phyloP scores from a whole-genome alignment of 2,113 vertebrate species.

The Labeo rohita region DNA sequence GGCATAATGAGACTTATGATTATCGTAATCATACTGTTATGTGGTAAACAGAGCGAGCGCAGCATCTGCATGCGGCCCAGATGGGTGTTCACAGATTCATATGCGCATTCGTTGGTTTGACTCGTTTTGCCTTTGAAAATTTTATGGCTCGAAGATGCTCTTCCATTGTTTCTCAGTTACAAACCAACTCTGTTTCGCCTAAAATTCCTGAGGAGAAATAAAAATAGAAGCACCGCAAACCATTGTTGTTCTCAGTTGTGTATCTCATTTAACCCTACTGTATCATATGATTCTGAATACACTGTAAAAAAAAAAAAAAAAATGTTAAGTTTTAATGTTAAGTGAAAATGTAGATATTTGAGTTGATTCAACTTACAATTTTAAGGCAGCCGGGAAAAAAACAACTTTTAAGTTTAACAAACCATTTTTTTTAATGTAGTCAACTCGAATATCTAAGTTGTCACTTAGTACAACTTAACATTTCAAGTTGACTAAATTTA shows the following conservation, averaged over 20 bases:
- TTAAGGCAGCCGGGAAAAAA: too few relatives aligned
- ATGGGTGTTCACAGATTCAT: conserved; percentile 19
- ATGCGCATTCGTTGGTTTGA: too few relatives aligned
- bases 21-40: conserved; percentile 26
- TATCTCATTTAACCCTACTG: neutral
- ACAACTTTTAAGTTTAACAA: too few relatives aligned
- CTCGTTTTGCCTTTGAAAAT: neutral
- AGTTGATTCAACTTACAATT: too few relatives aligned
- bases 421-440: too few relatives aligned
- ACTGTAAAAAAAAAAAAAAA: too few relatives aligned
- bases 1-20: conserved; percentile 31
- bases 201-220: neutral
- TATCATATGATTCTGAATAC: too few relatives aligned
- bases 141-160: neutral
- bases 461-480: too few relatives aligned
- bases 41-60: conserved; percentile 8
- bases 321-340: too few relatives aligned
- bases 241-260: neutral
- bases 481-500: too few relatives aligned
- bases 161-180: neutral
- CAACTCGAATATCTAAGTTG: too few relatives aligned
- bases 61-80: neutral
- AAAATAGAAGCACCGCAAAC: neutral
- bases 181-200: neutral
- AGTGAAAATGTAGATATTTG: too few relatives aligned